These are phyloP conservation scores for Acanthurus leucopareius DNA, from an alignment of 2,797 vertebrate genomes.

Conservation along the genomic window DNA sequence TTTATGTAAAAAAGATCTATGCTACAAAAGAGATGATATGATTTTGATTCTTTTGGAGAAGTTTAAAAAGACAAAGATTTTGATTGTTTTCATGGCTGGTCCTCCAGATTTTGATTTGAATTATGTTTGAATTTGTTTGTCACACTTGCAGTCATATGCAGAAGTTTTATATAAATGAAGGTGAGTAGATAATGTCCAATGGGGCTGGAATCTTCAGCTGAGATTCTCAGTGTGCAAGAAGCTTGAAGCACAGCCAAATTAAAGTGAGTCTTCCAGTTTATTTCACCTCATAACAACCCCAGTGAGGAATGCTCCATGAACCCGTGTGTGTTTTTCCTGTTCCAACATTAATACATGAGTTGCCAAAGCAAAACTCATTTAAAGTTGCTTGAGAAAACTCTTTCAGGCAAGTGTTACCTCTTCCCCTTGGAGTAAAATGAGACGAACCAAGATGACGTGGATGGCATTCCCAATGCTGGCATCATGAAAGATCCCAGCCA, in stretches of 20 bases:
- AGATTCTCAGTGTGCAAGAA: neutral
- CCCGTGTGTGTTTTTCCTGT: neutral
- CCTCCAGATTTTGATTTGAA: neutral
- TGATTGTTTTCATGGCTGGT: neutral
- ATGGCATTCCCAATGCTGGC: conserved; percentile 97
- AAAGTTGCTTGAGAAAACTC: neutral
- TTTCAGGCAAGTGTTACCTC: conserved; percentile 86
- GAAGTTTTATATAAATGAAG: neutral
- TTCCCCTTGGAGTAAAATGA: conserved; percentile 95
- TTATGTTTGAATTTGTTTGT: neutral
- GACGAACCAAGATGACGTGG: conserved; percentile 94
- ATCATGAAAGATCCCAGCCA: conserved; percentile 95
- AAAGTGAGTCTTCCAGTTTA: neutral
- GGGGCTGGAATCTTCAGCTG: neutral
- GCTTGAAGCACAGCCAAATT: neutral
- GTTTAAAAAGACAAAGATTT: neutral
- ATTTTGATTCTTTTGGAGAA: neutral
- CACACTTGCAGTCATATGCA: neutral
- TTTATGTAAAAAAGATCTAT: neutral
- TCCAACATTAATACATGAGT: neutral
- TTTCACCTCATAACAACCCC: neutral
- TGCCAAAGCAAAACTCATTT: conserved; percentile 2
- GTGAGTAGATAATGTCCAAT: neutral
- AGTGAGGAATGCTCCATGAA: neutral
- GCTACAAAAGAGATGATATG: neutral